Evolutionary conservation across 1,140 invertebrate species (phyloP).

Genomic region (Caenorhabditis remanei): DNA sequence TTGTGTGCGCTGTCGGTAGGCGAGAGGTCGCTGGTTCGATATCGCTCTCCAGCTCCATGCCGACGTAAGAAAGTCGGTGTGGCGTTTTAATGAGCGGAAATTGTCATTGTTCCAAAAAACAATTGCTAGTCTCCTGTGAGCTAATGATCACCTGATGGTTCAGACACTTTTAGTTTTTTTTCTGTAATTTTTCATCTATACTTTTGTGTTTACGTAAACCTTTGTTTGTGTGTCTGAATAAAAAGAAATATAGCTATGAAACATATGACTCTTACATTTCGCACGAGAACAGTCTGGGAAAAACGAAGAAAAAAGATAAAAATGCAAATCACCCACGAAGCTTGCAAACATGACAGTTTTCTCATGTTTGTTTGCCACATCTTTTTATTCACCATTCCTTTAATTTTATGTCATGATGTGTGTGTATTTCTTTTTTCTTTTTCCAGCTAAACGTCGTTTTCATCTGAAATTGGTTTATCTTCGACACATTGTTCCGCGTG

Average conservation of each 20-base stretch:
- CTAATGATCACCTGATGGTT: constrained; percentile 45
- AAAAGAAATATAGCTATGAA: neutral
- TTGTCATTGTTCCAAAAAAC: constrained; percentile 51
- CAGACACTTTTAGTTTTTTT: constrained; percentile 14
- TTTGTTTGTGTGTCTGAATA: neutral
- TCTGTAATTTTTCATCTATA: neutral
- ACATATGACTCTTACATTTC: neutral
- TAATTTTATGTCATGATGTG: neutral
- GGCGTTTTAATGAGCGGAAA: constrained; percentile 53
- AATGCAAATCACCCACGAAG: too few species aligned
- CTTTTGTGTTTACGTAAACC: neutral
- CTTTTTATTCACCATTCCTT: neutral
- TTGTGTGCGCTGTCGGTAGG: neutral
- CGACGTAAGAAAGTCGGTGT: constrained; percentile 26
- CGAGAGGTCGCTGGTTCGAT: neutral
- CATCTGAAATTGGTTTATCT: constrained; percentile 36
- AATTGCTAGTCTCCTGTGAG: constrained; percentile 37
- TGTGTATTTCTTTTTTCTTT: neutral
- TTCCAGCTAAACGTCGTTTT: neutral
- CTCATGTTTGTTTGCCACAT: too few species aligned
- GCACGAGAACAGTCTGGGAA: too few species aligned
- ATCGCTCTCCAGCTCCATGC: constrained; percentile 54
- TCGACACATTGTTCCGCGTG: neutral
- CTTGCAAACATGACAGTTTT: too few species aligned
- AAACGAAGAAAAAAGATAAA: too few species aligned